Evolutionary conservation across 2,888 invertebrate genomes (phyloP), one percentile per base, ranked within the genome.

Genomic region (Napeogenes inachia): DNA sequence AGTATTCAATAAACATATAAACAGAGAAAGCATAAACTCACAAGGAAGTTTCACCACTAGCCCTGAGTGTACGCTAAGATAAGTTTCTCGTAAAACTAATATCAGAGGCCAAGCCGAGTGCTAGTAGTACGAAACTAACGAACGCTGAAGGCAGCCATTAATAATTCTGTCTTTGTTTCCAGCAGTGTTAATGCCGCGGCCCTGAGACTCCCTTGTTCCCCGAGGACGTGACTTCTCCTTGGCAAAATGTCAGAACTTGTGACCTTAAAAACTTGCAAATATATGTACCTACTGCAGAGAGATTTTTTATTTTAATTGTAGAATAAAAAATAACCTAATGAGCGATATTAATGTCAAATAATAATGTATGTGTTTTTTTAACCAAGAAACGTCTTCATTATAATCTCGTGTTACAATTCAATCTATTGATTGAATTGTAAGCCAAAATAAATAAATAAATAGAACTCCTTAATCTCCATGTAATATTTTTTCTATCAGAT

Each of bases 151-250:
- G 60, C 59, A 33, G 60, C 68, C 68, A 70, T 72, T 71, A 72
- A 72, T 72, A 70, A 73, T 69, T 69, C 68, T 57, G 63, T 70
- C 69, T 69, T 68, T 68, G 68, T 63, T 68, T 58, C 57, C 64
- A 60, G 64, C 57, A 70, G 67, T 65, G 68, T 68, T 69, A 72
- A 68, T 70, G 64, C 63, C 66, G 57, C 54, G 61, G 59, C 64
- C 68, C 60, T 67, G 65, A 59, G 62, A 56, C 68, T 60, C 62
- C 56, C 60, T 45, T 8, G 56, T 55, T 62, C 63, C 62, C 61
- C 10, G 58, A 63, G 67, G 62, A 64, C 59, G 56, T 59, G 60
- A 64, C 59, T 63, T 61, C 63, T 62, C 62, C 66, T 70, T 70
- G 71, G 68, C 67, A 54, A 66, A 67, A 70, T 71, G 71, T 71